These are phyloP conservation scores for Galleria mellonella DNA, from an alignment of 1,140 invertebrate genomes.

Conservation along the genomic window DNA sequence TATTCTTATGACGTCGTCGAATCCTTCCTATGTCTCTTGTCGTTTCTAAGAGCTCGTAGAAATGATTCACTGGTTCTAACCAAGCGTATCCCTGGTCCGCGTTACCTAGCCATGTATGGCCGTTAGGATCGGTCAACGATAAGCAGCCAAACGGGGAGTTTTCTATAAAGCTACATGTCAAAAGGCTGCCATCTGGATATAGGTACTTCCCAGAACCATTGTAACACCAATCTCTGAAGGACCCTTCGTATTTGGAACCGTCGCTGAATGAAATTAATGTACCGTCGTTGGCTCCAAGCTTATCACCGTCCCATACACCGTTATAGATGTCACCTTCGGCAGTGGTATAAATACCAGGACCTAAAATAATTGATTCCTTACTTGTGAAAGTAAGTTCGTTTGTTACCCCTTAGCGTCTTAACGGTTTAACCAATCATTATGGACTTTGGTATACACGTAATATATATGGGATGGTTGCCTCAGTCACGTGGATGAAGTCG, in stretches of 20 bases:
- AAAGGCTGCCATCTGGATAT: slow-evolving; percentile 42
- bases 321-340: slow-evolving; percentile 56
- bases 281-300: slow-evolving; percentile 31
- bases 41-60: slow-evolving; percentile 24
- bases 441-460: too few relatives aligned
- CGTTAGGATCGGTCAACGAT: slow-evolving; percentile 44
- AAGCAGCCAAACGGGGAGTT: slow-evolving; percentile 35
- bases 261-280: slow-evolving; percentile 36
- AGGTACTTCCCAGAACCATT: slow-evolving; percentile 34
- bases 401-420: too few relatives aligned
- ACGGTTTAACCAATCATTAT: too few relatives aligned
- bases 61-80: slow-evolving; percentile 37
- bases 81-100: slow-evolving; percentile 44
- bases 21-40: slow-evolving; percentile 3
- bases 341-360: slow-evolving; percentile 51
- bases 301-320: slow-evolving; percentile 48
- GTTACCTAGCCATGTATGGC: slow-evolving; percentile 45
- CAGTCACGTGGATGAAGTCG: too few relatives aligned
- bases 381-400: too few relatives aligned
- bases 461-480: too few relatives aligned
- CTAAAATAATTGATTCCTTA: slow-evolving; percentile 18
- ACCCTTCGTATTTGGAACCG: slow-evolving; percentile 43
- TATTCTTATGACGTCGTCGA: slow-evolving; percentile 8
- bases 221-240: slow-evolving; percentile 48
- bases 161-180: slow-evolving; percentile 37